These are phyloP conservation scores for Drosophila santomea DNA, from an alignment of 1,140 invertebrate species.

Conservation along the genomic window DNA sequence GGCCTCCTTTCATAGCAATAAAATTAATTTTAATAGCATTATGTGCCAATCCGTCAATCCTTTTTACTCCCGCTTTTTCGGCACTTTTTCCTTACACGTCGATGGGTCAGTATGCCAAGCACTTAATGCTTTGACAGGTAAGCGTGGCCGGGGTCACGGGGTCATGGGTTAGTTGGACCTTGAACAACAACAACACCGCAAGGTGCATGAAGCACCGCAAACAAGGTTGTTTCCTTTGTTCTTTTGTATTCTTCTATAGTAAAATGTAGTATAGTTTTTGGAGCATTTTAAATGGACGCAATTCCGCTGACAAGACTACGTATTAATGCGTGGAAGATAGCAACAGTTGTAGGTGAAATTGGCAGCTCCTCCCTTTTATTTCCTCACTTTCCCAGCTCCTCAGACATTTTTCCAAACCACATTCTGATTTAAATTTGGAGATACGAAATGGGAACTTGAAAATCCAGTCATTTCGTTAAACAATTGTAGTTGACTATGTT, in stretches of 20 bases:
- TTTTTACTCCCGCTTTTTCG: neutral
- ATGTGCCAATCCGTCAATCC: constrained; percentile 2
- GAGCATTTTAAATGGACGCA: constrained; percentile 38
- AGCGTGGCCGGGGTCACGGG: constrained; percentile 5
- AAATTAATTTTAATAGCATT: neutral
- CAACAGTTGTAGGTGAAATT: constrained; percentile 6
- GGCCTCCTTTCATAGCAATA: too few relatives aligned
- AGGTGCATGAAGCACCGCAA: neutral
- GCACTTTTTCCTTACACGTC: constrained; percentile 1
- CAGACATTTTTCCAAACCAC: neutral
- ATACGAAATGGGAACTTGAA: too few relatives aligned
- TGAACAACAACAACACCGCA: constrained; percentile 19
- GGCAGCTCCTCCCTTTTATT: neutral
- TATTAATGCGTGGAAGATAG: neutral
- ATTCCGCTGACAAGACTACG: constrained; percentile 29
- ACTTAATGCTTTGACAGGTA: constrained; percentile 20
- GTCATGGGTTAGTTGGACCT: constrained; percentile 5
- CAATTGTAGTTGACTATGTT: too few relatives aligned
- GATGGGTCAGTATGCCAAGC: constrained; percentile 11
- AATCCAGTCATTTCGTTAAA: too few relatives aligned
- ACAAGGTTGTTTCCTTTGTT: neutral
- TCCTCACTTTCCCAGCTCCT: neutral
- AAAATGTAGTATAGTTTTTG: neutral
- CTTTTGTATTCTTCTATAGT: neutral
- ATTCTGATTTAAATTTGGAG: too few relatives aligned